Percentiles rank a stretch among this genome's conserved stretches.
These are phyloP conservation scores for Hydrophis major DNA, from an alignment of 2,797 vertebrate genomes.

Conservation along the genomic window DNA sequence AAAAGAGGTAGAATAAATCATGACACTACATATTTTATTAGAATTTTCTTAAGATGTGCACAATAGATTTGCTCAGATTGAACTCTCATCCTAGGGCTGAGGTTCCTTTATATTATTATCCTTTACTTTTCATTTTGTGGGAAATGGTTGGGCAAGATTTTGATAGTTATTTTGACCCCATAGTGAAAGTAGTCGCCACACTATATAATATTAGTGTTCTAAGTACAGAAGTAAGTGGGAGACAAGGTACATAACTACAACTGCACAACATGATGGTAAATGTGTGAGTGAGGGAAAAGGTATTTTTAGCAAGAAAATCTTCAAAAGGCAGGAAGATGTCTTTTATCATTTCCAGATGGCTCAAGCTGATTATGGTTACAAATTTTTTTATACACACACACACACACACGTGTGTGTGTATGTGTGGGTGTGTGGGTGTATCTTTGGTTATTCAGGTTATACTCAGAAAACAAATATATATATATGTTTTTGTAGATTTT, in stretches of 20 bases:
- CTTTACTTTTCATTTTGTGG: background rate
- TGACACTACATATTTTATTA: background rate
- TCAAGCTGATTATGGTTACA: background rate
- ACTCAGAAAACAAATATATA: too few relatives aligned
- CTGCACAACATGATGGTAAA: background rate
- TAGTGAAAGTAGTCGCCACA: background rate
- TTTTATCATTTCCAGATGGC: background rate
- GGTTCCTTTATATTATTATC: background rate
- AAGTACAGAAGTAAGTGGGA: background rate
- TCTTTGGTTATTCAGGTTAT: too few relatives aligned
- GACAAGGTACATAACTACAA: background rate
- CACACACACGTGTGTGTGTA: too few relatives aligned
- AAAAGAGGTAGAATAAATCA: background rate
- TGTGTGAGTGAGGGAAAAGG: background rate
- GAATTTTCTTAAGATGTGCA: background rate
- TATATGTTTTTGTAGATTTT: too few relatives aligned
- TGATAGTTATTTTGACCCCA: background rate
- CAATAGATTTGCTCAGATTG: background rate
- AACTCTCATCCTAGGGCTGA: background rate
- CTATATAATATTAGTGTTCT: background rate
- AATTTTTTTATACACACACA: too few relatives aligned
- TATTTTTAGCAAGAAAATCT: background rate
- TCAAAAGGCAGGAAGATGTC: background rate
- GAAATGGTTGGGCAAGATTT: background rate
- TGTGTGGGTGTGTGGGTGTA: too few relatives aligned